phyloP scores from a whole-genome alignment of 2,888 invertebrate genomes.

The Allolobophora icterica region DNA sequence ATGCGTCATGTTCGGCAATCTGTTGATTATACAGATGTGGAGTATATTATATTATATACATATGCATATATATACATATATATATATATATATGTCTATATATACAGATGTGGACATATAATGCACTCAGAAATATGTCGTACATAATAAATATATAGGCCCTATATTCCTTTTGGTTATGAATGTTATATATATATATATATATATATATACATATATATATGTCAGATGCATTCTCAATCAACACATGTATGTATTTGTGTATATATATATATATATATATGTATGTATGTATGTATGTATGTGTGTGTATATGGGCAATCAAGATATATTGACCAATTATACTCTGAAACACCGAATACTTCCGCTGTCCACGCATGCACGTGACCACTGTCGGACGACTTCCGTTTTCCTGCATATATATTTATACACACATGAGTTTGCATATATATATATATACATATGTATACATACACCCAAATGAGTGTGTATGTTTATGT shows the following conservation, averaged over 20 bases:
- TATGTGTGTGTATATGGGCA: background rate
- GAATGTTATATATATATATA: too few relatives aligned
- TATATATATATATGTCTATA: too few relatives aligned
- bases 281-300: background rate
- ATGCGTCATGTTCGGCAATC: too few relatives aligned
- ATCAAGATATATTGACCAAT: conserved; percentile 7
- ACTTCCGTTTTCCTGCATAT: conserved; percentile 17
- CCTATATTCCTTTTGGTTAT: too few relatives aligned
- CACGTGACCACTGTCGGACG: background rate
- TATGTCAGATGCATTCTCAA: background rate
- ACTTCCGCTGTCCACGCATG: conserved; percentile 7
- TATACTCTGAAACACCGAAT: conserved; percentile 17
- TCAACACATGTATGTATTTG: background rate
- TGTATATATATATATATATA: too few relatives aligned
- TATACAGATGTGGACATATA: too few relatives aligned
- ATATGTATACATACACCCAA: background rate
- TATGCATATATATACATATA: too few relatives aligned
- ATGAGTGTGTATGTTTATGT: background rate
- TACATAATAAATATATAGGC: too few relatives aligned
- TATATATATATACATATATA: background rate
- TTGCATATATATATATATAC: background rate
- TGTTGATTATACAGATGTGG: too few relatives aligned
- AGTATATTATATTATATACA: too few relatives aligned
- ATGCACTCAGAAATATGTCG: too few relatives aligned
- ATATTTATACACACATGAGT: background rate